Conservation (phyloP, 30 jellyfish, hydroid and myxozoan genomes). For the Pseudorhiza aurosa region DNA sequence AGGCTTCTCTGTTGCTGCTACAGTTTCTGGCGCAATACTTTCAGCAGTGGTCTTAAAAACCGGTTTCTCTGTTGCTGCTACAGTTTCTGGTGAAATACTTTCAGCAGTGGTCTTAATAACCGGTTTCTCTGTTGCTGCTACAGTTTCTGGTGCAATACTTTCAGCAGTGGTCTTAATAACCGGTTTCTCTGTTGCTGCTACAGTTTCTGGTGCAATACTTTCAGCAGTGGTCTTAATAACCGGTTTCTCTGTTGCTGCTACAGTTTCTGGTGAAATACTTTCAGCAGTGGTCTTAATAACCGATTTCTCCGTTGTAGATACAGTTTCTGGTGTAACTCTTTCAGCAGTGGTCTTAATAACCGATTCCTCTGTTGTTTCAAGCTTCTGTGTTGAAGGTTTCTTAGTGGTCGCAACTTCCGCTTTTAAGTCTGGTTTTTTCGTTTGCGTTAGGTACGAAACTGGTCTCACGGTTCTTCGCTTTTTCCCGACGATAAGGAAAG, state of each 20-base stretch:
- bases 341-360: not conserved
- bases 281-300: not conserved
- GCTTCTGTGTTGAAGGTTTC: not conserved
- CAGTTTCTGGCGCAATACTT: not conserved
- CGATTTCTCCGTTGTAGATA: not conserved
- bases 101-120: not conserved
- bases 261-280: not conserved
- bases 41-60: not conserved
- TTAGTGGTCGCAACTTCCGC: no score
- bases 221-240: not conserved
- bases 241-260: not conserved
- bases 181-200: not conserved
- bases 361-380: no score
- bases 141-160: not conserved
- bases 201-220: not conserved
- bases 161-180: not conserved
- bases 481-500: not conserved
- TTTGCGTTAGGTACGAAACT: not conserved
- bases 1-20: not conserved
- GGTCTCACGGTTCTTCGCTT: conserved; percentile 11
- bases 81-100: not conserved
- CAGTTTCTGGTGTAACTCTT: not conserved
- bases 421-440: not conserved
- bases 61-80: not conserved
- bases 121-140: not conserved